phyloP scores from a whole-genome alignment of 2,888 invertebrate genomes.

The Bombylius major region DNA sequence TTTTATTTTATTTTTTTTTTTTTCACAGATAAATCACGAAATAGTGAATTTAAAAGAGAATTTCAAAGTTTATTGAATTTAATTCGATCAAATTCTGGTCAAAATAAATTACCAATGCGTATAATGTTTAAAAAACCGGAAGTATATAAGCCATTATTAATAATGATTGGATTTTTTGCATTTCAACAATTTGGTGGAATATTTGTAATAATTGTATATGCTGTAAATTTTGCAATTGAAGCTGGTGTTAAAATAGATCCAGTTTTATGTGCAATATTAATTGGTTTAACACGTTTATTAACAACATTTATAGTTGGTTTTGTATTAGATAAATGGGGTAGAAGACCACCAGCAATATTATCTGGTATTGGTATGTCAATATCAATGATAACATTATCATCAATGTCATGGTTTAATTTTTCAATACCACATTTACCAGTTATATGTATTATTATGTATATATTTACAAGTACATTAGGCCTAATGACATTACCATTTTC shows the following conservation, averaged over 20 bases:
- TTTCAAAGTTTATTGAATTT: slow-evolving; percentile 26
- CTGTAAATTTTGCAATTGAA: slow-evolving; percentile 50
- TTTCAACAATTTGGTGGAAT: slow-evolving; percentile 59
- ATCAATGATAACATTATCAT: slow-evolving; percentile 45
- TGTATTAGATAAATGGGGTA: slow-evolving; percentile 46
- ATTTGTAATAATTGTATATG: slow-evolving; percentile 59
- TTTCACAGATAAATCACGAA: neutral
- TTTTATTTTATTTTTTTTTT: neutral
- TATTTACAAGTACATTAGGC: slow-evolving; percentile 40
- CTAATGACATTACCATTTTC: slow-evolving; percentile 56
- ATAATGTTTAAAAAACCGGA: slow-evolving; percentile 27
- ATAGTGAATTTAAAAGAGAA: slow-evolving; percentile 30
- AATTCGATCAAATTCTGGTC: slow-evolving; percentile 21
- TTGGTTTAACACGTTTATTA: slow-evolving; percentile 49
- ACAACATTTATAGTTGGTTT: slow-evolving; percentile 51
- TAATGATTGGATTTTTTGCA: slow-evolving; percentile 50
- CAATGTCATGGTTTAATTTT: slow-evolving; percentile 33
- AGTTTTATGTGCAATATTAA: slow-evolving; percentile 50
- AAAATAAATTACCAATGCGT: slow-evolving; percentile 22
- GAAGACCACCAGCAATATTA: slow-evolving; percentile 50
- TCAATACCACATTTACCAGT: slow-evolving; percentile 26
- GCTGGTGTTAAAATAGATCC: slow-evolving; percentile 49
- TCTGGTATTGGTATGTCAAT: slow-evolving; percentile 50
- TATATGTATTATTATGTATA: slow-evolving; percentile 27
- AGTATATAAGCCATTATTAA: slow-evolving; percentile 32